Evolutionary conservation across 2,888 invertebrate genomes (phyloP).

Genomic region (Xestia rhomboidea): DNA sequence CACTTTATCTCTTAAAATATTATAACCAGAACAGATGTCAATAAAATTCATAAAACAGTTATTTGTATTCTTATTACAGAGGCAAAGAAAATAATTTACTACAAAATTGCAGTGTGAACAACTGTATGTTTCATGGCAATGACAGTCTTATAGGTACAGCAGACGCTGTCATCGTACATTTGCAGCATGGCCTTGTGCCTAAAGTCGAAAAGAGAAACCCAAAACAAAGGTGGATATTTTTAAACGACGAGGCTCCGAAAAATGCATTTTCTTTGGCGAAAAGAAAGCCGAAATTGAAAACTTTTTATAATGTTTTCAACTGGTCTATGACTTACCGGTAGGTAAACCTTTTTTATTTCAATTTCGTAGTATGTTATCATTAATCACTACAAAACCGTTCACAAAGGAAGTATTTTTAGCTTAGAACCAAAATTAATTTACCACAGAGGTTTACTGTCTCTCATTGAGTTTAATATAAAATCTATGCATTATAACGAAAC

Average conservation of each 20-base stretch:
- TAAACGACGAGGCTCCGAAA: slow-evolving; percentile 92
- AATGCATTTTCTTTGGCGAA: slow-evolving; percentile 89
- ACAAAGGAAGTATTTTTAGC: no score
- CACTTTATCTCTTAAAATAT: neutral
- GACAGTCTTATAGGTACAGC: slow-evolving; percentile 85
- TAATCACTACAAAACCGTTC: no score
- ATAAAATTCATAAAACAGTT: neutral
- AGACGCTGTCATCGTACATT: slow-evolving; percentile 91
- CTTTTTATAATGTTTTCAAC: slow-evolving; percentile 92
- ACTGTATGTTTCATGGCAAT: slow-evolving; percentile 91
- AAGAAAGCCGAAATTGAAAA: slow-evolving; percentile 74
- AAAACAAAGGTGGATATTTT: slow-evolving; percentile 92
- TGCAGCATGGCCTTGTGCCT: slow-evolving; percentile 85
- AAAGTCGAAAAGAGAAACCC: slow-evolving; percentile 71
- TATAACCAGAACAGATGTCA: no score
- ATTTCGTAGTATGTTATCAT: no score
- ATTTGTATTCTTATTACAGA: slow-evolving; percentile 71
- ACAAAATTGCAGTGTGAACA: slow-evolving; percentile 90
- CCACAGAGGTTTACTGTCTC: no score
- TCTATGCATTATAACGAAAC: no score
- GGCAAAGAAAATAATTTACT: slow-evolving; percentile 85
- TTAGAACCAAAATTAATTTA: no score
- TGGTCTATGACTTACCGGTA: slow-evolving; percentile 93
- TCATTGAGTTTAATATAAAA: no score
- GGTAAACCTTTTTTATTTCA: slow-evolving; percentile 6